phyloP scores from a whole-genome alignment of 1,140 invertebrate species.

The Anastrepha obliqua region DNA sequence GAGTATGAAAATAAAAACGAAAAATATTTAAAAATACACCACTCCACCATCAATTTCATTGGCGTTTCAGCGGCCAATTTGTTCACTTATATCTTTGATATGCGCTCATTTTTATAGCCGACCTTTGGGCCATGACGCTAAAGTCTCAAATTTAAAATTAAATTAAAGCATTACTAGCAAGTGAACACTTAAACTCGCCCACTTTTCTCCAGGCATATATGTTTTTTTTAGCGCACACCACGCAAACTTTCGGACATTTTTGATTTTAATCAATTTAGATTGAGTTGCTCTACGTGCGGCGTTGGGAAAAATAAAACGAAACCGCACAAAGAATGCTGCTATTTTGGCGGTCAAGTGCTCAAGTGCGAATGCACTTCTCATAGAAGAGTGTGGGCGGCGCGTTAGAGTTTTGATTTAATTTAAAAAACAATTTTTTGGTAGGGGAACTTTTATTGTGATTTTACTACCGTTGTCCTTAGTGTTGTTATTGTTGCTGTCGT shows the following conservation, averaged over 20 bases:
- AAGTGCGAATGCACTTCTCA: neutral
- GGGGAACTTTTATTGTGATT: neutral
- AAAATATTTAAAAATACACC: neutral
- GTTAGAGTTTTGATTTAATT: slow-evolving; percentile 34
- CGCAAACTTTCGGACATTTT: slow-evolving; percentile 1
- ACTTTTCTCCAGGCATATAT: neutral
- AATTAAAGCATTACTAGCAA: neutral
- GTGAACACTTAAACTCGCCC: neutral
- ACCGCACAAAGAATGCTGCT: neutral
- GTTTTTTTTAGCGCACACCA: neutral
- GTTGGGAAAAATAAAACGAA: neutral
- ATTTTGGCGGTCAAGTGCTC: neutral
- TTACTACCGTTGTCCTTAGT: neutral
- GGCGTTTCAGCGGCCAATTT: neutral
- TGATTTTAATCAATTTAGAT: slow-evolving; percentile 41
- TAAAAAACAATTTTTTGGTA: neutral
- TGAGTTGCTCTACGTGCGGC: slow-evolving; percentile 10
- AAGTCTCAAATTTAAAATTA: slow-evolving; percentile 3
- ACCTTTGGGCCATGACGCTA: neutral
- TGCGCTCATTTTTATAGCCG: neutral
- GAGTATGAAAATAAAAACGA: too few relatives aligned
- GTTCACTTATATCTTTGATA: neutral
- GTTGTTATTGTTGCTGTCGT: neutral
- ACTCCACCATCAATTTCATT: neutral
- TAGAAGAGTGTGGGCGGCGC: neutral